phyloP scores from a whole-genome alignment of 2,797 vertebrate species.

The Mus caroli region DNA sequence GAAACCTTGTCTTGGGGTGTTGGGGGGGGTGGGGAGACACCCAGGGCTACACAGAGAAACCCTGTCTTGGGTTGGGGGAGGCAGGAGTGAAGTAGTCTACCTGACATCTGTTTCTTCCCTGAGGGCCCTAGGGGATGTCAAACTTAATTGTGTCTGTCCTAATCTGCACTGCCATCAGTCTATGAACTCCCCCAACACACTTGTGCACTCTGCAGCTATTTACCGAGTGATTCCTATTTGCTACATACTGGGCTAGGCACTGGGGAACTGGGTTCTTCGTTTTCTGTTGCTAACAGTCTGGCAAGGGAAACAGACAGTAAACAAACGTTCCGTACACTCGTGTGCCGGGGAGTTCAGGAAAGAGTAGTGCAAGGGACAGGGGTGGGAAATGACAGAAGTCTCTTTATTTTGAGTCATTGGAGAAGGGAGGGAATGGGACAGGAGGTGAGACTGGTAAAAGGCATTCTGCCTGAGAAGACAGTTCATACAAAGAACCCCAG shows the following conservation, averaged over 20 bases:
- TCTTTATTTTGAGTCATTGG: neutral
- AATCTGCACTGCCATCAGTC: neutral
- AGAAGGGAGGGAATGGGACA: neutral
- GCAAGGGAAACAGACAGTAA: constrained; percentile 38
- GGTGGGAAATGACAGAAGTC: neutral
- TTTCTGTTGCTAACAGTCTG: constrained; percentile 57
- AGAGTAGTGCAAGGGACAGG: constrained; percentile 17
- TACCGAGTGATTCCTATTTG: neutral
- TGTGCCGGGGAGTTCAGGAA: neutral
- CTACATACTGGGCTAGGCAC: neutral
- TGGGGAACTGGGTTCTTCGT: constrained; percentile 39
- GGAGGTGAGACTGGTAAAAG: neutral
- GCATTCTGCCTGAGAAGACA: neutral
- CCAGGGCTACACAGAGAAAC: too few relatives aligned
- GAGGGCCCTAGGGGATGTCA: neutral
- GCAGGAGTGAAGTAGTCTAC: neutral
- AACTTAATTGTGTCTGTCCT: constrained; percentile 18
- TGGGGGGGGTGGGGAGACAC: too few relatives aligned
- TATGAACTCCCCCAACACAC: neutral
- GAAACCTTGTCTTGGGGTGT: too few relatives aligned
- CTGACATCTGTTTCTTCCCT: constrained; percentile 21
- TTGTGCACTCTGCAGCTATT: neutral
- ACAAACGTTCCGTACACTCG: constrained; percentile 5
- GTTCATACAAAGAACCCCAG: neutral
- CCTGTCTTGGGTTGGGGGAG: too few relatives aligned